phyloP scores from a whole-genome alignment of 2,888 invertebrate genomes.

The Melolontha melolontha region DNA sequence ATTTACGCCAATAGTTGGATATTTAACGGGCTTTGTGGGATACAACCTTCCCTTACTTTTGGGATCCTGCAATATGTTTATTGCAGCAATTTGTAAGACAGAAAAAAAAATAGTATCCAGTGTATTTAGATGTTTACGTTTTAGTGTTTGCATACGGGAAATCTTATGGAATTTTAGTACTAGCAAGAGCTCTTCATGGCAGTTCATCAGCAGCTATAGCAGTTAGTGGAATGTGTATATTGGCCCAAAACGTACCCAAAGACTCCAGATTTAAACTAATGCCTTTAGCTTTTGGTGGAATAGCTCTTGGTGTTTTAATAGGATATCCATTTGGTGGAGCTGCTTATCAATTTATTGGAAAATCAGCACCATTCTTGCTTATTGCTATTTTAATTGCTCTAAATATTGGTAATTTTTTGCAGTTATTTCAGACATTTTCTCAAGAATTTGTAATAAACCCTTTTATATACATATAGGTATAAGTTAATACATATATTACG shows the following conservation, averaged over 20 bases:
- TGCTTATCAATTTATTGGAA: slow-evolving; percentile 81
- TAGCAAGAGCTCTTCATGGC: slow-evolving; percentile 84
- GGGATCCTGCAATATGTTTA: slow-evolving; percentile 76
- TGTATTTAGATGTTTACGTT: slow-evolving; percentile 49
- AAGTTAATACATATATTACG: too few relatives aligned
- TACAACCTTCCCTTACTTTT: slow-evolving; percentile 76
- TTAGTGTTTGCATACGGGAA: slow-evolving; percentile 83
- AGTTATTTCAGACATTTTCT: too few relatives aligned
- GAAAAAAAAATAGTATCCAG: background rate
- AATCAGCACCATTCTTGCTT: slow-evolving; percentile 79
- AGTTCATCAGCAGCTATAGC: slow-evolving; percentile 84
- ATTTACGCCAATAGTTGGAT: slow-evolving; percentile 81
- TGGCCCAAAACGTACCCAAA: slow-evolving; percentile 73
- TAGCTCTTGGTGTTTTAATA: slow-evolving; percentile 82
- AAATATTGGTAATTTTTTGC: slow-evolving; percentile 64
- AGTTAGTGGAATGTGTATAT: slow-evolving; percentile 84
- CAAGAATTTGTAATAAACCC: background rate
- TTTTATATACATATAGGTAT: too few relatives aligned
- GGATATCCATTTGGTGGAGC: slow-evolving; percentile 87
- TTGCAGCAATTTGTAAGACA: slow-evolving; percentile 76
- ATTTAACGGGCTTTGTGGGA: slow-evolving; percentile 74
- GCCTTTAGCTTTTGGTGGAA: slow-evolving; percentile 85
- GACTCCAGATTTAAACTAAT: slow-evolving; percentile 76
- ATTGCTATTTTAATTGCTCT: slow-evolving; percentile 72
- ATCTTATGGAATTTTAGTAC: slow-evolving; percentile 75